phyloP scores from a whole-genome alignment of 2,797 vertebrate genomes.

The Catostomus latipinnis region DNA sequence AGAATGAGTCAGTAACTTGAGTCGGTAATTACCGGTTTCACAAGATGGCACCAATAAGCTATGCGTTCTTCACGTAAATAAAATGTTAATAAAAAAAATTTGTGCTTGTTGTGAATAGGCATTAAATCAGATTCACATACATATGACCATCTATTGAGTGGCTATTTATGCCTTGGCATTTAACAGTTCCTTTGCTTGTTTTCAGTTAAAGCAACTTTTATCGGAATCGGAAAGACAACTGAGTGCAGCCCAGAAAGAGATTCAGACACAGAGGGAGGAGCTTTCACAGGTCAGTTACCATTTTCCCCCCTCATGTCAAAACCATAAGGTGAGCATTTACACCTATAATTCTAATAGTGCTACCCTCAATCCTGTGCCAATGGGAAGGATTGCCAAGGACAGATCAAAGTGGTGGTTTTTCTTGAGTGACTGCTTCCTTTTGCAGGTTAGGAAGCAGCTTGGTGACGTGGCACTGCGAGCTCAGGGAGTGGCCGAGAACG shows the following conservation, averaged over 20 bases:
- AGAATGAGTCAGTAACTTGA: too few species aligned
- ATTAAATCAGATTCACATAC: not conserved
- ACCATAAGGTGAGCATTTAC: not conserved
- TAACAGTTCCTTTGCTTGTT: not conserved
- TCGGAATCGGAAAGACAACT: slow-evolving; percentile 84
- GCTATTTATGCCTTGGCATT: not conserved
- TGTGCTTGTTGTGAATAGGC: not conserved
- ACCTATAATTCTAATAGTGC: not conserved
- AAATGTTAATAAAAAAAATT: too few species aligned
- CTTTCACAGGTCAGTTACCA: slow-evolving; percentile 82
- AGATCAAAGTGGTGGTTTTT: slow-evolving; percentile 28
- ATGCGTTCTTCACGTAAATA: too few species aligned
- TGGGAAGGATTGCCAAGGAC: not conserved
- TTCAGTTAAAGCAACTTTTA: slow-evolving; percentile 86
- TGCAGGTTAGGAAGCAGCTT: slow-evolving; percentile 90
- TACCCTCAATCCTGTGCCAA: not conserved
- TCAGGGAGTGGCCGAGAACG: slow-evolving; percentile 78
- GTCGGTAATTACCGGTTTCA: too few species aligned
- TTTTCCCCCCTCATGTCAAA: not conserved
- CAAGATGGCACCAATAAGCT: too few species aligned
- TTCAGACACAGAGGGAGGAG: slow-evolving; percentile 85
- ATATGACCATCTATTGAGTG: not conserved
- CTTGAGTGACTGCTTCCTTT: slow-evolving; percentile 73
- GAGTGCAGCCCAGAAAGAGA: slow-evolving; percentile 83
- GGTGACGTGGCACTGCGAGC: slow-evolving; percentile 79